Conservation (phyloP, 2,888 invertebrate species). For the Phaedon cochleariae region DNA sequence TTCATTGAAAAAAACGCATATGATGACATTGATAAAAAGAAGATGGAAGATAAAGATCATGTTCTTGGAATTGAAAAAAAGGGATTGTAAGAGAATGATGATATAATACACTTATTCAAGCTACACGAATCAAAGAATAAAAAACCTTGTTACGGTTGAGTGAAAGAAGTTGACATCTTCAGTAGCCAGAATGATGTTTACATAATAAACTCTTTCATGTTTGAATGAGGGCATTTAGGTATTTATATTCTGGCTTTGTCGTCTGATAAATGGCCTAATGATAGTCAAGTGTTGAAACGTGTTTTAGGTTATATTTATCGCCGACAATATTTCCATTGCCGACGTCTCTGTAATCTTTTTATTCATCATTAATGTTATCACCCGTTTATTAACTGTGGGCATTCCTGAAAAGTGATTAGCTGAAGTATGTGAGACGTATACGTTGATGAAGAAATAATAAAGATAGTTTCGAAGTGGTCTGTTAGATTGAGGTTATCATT, state of each 20-base stretch:
- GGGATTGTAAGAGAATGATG: too few relatives aligned
- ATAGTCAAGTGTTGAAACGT: conserved; percentile 16
- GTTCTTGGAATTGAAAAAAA: too few relatives aligned
- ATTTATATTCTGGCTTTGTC: conserved; percentile 30
- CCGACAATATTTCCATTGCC: not conserved
- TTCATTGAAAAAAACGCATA: too few relatives aligned
- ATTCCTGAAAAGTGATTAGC: not conserved
- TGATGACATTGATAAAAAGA: too few relatives aligned
- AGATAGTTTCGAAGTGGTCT: too few relatives aligned
- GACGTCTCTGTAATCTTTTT: not conserved
- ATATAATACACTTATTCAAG: too few relatives aligned
- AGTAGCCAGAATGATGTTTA: conserved; percentile 32
- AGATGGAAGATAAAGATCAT: too few relatives aligned
- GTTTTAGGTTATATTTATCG: conserved; percentile 4
- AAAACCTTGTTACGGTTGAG: conserved; percentile 20
- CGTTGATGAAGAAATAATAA: not conserved
- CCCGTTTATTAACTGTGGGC: not conserved
- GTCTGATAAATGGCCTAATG: conserved; percentile 26
- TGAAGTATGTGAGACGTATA: not conserved
- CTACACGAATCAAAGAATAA: conserved; percentile 12
- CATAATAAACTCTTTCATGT: conserved; percentile 29
- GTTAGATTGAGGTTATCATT: too few relatives aligned
- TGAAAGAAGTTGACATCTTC: conserved; percentile 13
- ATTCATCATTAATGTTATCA: not conserved
- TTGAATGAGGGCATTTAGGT: conserved; percentile 22